Conservation (phyloP, 2,113 vertebrate genomes). For the Pelecanus crispus region DNA sequence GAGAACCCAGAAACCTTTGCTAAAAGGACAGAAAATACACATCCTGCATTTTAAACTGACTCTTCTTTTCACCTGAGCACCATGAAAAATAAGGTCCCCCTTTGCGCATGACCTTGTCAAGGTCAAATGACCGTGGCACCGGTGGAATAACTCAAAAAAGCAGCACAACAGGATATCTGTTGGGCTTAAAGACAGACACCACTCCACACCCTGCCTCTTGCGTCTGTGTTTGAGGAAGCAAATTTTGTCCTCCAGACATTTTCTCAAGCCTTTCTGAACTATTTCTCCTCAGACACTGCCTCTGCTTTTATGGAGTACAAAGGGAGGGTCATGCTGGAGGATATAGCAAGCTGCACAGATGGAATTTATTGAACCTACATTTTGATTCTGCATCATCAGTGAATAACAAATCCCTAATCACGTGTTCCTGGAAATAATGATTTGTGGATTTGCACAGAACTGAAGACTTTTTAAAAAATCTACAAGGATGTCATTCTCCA, state of each 20-base stretch:
- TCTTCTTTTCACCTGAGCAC: fast-evolving
- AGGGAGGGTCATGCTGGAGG: not conserved
- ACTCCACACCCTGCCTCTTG: not conserved
- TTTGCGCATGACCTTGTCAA: not conserved
- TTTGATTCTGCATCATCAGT: not conserved
- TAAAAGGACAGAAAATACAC: not conserved
- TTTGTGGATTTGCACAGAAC: not conserved
- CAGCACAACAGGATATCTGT: fast-evolving
- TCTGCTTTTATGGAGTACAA: not conserved
- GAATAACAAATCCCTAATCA: not conserved
- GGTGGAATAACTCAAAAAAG: fast-evolving
- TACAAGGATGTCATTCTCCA: not conserved
- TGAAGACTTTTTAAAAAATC: not conserved
- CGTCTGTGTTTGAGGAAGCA: not conserved
- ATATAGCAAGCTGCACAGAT: not conserved
- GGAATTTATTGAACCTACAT: not conserved
- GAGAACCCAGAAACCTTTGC: fast-evolving
- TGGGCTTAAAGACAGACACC: not conserved
- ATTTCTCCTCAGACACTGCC: not conserved
- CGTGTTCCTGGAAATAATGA: not conserved
- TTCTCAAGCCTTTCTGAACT: not conserved
- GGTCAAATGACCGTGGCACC: not conserved
- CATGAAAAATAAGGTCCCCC: not conserved
- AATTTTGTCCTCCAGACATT: not conserved
- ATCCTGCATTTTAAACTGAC: not conserved